phyloP scores from a whole-genome alignment of 1,140 invertebrate genomes.

The Pogonomyrmex barbatus region DNA sequence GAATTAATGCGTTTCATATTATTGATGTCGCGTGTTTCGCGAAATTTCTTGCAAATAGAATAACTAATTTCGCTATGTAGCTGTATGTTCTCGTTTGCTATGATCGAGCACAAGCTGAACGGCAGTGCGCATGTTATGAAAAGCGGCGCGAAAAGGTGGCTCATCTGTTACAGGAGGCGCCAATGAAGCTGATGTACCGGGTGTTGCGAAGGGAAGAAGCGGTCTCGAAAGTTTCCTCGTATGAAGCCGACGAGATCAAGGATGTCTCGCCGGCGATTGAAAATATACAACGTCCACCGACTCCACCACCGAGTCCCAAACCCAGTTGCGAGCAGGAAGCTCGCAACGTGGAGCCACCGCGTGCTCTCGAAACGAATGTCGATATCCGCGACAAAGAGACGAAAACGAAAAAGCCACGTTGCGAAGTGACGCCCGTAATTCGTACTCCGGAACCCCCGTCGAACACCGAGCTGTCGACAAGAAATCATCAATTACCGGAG shows the following conservation, averaged over 20 bases:
- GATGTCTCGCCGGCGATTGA: slow-evolving; percentile 75
- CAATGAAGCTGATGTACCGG: slow-evolving; percentile 82
- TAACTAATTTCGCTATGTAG: not conserved
- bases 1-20: not conserved
- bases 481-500: slow-evolving; percentile 34
- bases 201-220: slow-evolving; percentile 73
- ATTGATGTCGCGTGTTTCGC: not conserved
- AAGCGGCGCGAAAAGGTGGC: slow-evolving; percentile 29
- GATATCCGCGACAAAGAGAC: slow-evolving; percentile 74
- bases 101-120: not conserved
- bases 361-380: slow-evolving; percentile 49
- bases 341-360: slow-evolving; percentile 27
- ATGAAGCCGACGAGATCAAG: slow-evolving; percentile 31
- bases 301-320: slow-evolving; percentile 83
- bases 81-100: not conserved
- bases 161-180: slow-evolving; percentile 78
- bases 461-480: slow-evolving; percentile 37
- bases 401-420: slow-evolving; percentile 82
- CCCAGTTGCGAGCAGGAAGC: slow-evolving; percentile 66
- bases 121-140: slow-evolving; percentile 42
- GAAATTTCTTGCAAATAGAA: not conserved
- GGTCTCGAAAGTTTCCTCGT: slow-evolving; percentile 41
- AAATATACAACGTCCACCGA: slow-evolving; percentile 82
- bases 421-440: slow-evolving; percentile 82
- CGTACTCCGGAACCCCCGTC: slow-evolving; percentile 74